Conservation (phyloP, 2,888 invertebrate genomes). For the Cabera pusaria region DNA sequence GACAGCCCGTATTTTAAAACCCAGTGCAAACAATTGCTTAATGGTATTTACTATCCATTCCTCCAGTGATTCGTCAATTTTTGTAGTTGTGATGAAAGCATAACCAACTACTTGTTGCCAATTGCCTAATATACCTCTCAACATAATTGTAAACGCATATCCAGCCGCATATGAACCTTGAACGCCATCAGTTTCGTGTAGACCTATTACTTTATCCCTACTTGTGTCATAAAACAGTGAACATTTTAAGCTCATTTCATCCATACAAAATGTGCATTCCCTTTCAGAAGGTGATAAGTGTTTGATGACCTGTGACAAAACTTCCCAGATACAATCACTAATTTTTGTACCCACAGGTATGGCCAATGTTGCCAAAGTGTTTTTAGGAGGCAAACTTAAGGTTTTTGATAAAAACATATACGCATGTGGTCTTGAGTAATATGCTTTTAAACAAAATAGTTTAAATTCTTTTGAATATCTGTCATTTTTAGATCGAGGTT, state of each 20-base stretch:
- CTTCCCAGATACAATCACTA: too few relatives aligned
- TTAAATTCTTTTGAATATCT: constrained; percentile 10
- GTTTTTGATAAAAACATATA: constrained; percentile 22
- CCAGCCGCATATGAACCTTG: too few relatives aligned
- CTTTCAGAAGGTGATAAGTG: constrained; percentile 8
- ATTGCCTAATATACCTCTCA: too few relatives aligned
- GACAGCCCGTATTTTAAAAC: constrained; percentile 17
- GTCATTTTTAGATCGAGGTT: neutral
- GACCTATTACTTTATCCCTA: too few relatives aligned
- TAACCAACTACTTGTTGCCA: too few relatives aligned
- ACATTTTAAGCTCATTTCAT: neutral
- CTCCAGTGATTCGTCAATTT: neutral
- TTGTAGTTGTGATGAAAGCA: too few relatives aligned
- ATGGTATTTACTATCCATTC: neutral
- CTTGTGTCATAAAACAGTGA: neutral
- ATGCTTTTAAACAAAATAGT: constrained; percentile 18
- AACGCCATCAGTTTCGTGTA: too few relatives aligned
- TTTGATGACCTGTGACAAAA: too few relatives aligned
- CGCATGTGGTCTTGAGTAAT: constrained; percentile 18
- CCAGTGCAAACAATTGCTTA: constrained; percentile 8
- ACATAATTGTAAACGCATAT: too few relatives aligned
- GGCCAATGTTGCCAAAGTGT: too few relatives aligned
- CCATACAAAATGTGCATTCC: constrained; percentile 19
- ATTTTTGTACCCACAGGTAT: too few relatives aligned
- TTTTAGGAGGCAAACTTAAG: constrained; percentile 14